phyloP scores from a whole-genome alignment of 2,888 invertebrate species.

The Watsonalla cultraria region DNA sequence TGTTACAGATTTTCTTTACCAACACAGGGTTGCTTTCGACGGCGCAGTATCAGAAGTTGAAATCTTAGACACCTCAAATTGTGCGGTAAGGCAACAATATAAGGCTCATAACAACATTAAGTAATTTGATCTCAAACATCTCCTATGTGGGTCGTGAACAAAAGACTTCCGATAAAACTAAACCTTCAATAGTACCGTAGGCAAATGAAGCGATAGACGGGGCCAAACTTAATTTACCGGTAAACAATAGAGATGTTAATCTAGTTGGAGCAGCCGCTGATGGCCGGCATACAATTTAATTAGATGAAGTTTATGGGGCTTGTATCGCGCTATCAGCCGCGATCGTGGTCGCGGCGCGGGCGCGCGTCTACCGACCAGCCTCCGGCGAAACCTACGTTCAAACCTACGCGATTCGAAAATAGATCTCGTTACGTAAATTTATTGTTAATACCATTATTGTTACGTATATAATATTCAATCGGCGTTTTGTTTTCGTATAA shows the following conservation, averaged over 20 bases:
- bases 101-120: neutral
- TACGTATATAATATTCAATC: constrained; percentile 30
- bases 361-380: constrained; percentile 17
- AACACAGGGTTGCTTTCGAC: constrained; percentile 87
- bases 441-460: constrained; percentile 18
- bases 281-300: constrained; percentile 69
- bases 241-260: constrained; percentile 74
- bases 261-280: constrained; percentile 44
- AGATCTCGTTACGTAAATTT: constrained; percentile 23
- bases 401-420: constrained; percentile 36
- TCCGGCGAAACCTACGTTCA: constrained; percentile 37
- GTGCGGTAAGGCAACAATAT: constrained; percentile 80
- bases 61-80: constrained; percentile 89
- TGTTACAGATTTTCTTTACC: constrained; percentile 88
- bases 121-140: neutral
- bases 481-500: constrained; percentile 39
- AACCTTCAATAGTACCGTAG: constrained; percentile 20
- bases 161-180: constrained; percentile 12
- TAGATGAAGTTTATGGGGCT: constrained; percentile 68
- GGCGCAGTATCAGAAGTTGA: constrained; percentile 88
- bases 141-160: neutral
- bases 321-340: constrained; percentile 58
- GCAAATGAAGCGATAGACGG: constrained; percentile 57
- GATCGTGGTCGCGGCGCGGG: constrained; percentile 38
- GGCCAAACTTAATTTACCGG: constrained; percentile 61